Evolutionary conservation across 2,113 vertebrate genomes (phyloP).

Genomic region (Lonchura striata): DNA sequence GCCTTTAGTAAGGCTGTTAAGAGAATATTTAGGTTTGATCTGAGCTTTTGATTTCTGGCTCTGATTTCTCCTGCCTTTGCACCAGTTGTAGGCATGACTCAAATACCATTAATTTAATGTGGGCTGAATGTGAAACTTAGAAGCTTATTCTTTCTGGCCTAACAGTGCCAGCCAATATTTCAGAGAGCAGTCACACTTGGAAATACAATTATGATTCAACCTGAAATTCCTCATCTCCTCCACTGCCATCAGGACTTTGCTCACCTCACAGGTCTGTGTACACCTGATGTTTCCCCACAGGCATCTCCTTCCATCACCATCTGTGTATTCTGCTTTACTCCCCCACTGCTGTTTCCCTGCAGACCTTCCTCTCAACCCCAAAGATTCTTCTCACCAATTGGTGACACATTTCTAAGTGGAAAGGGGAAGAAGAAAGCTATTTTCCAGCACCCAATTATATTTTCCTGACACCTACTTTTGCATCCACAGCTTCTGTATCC

Average conservation of each 20-base stretch:
- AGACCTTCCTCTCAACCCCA: neutral
- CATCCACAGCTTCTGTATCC: neutral
- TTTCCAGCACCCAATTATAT: neutral
- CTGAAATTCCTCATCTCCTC: neutral
- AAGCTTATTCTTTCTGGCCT: neutral
- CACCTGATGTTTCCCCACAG: fast-evolving
- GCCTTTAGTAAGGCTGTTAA: neutral
- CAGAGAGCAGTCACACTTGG: neutral
- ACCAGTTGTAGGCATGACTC: neutral
- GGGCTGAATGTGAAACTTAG: neutral
- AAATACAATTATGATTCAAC: neutral
- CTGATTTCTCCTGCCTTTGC: neutral
- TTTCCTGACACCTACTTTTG: fast-evolving
- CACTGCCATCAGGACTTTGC: neutral
- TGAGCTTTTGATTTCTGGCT: conserved; percentile 33
- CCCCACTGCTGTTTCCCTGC: neutral
- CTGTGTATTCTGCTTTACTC: neutral
- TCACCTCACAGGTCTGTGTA: neutral
- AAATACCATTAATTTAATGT: neutral
- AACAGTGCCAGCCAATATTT: neutral
- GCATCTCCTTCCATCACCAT: neutral
- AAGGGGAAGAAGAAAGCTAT: neutral
- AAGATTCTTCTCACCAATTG: neutral
- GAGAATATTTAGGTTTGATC: conserved; percentile 41
- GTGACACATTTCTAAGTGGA: neutral